Evolutionary conservation across 1,140 invertebrate genomes (phyloP).

Genomic region (Agrilus planipennis): DNA sequence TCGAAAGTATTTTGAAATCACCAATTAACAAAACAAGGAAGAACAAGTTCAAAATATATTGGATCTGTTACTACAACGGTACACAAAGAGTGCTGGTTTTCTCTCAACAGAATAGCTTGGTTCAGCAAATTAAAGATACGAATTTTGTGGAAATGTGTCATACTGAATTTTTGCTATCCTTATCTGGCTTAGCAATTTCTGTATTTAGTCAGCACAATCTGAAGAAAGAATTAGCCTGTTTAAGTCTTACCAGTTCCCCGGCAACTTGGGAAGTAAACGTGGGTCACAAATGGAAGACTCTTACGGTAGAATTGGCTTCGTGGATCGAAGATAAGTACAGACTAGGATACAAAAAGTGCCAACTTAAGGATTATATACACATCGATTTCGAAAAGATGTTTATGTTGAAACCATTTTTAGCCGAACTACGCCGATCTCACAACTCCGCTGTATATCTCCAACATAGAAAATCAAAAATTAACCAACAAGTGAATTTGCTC

Average conservation of each 20-base stretch:
- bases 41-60: constrained; percentile 60
- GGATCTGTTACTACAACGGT: constrained; percentile 67
- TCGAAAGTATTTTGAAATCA: constrained; percentile 33
- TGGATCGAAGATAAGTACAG: constrained; percentile 74
- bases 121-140: constrained; percentile 50
- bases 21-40: constrained; percentile 37
- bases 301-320: constrained; percentile 61
- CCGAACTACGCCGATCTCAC: constrained; percentile 59
- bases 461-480: constrained; percentile 53
- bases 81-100: constrained; percentile 67
- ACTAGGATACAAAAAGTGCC: constrained; percentile 53
- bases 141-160: constrained; percentile 59
- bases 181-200: constrained; percentile 60
- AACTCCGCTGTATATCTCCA: constrained; percentile 67
- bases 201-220: constrained; percentile 36
- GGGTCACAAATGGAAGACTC: constrained; percentile 62
- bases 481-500: constrained; percentile 55
- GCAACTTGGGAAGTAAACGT: constrained; percentile 74
- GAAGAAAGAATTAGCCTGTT: constrained; percentile 29
- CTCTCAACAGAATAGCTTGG: constrained; percentile 66
- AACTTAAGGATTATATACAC: constrained; percentile 64
- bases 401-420: constrained; percentile 78
- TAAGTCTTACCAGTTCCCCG: constrained; percentile 52
- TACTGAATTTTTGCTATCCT: constrained; percentile 55
- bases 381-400: constrained; percentile 76